Evolutionary conservation across 2,797 vertebrate genomes (phyloP), one percentile per base, ranked within the genome.

Genomic region (Pipistrellus kuhlii): DNA sequence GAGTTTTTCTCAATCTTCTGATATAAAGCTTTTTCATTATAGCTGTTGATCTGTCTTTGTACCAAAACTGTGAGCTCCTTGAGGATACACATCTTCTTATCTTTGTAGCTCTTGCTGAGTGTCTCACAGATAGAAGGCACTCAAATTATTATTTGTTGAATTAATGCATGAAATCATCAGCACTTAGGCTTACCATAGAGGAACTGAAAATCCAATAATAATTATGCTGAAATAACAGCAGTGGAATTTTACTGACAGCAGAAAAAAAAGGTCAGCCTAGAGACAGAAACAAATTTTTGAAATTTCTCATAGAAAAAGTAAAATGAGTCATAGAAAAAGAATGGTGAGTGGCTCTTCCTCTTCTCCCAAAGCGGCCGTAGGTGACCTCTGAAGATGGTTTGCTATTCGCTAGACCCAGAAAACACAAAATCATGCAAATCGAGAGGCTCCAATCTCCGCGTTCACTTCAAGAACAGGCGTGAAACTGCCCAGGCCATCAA

Each of bases 141-240:
- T 27, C 1, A 3, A 88, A 69, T 78, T 41, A 41, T 41, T 41
- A 83, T 83, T 73, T 94, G 76, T 53, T 94, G 27, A 87, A 88
- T 94, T 95, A 90, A 68, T 76, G 66, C 30, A 92, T 41, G n/a
- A 95, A 38, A 88, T 71, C n/a, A 72, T 85, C 68, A 94, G 46
- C 59, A 93, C 88, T 93, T 53, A 94, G 80, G 53, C 46, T 94
- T 77, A 92, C 32, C 17, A 68, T 5, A 72, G 53, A 87, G 38
- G 38, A 88, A 88, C 75, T 44, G 20, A 96, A 83, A 66, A 94
- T 76, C 25, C 15, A 78, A 66, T 80, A 96, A 86, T 68, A 94
- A 96, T 85, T 78, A 76, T 68, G 71, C 41, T 86, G n/a, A 91
- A 91, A 80, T n/a, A 85, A 85, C 4, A 86, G n/a, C 53, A 85